These are phyloP conservation scores for Micrasema minimum DNA, from an alignment of 1,140 invertebrate genomes.

Conservation along the genomic window DNA sequence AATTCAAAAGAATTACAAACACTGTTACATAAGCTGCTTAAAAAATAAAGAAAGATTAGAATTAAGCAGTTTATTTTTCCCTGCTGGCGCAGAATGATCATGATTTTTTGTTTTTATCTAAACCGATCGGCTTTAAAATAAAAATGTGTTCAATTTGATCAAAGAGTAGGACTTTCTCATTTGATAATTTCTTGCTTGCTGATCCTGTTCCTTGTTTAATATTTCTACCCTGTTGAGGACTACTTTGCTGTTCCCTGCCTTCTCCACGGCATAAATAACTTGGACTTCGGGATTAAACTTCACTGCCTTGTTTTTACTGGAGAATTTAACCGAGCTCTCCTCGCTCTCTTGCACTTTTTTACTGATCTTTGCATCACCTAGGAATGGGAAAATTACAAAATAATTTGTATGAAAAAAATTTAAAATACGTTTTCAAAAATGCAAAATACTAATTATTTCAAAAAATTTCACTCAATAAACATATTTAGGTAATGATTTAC, in stretches of 20 bases:
- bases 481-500: conserved; percentile 5
- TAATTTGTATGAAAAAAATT: not conserved
- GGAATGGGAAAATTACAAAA: not conserved
- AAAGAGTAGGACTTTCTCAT: conserved; percentile 27
- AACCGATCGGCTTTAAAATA: conserved; percentile 11
- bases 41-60: no score
- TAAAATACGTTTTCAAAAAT: not conserved
- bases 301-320: conserved; percentile 19
- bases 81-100: no score
- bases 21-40: no score
- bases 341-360: conserved; percentile 5
- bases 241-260: conserved; percentile 14
- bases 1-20: no score
- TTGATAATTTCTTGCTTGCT: conserved; percentile 20
- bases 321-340: not conserved
- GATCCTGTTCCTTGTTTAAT: conserved; percentile 27
- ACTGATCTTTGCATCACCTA: conserved; percentile 10
- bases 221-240: conserved; percentile 25
- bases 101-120: no score
- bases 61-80: no score
- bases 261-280: conserved; percentile 11
- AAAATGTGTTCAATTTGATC: conserved; percentile 27
- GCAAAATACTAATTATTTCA: not conserved
- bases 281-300: conserved; percentile 31
- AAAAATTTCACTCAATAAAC: not conserved